Percentiles rank a stretch among this genome's conserved stretches.
Evolutionary conservation across 1,140 invertebrate species (phyloP).

Genomic region (Grapholita molesta): DNA sequence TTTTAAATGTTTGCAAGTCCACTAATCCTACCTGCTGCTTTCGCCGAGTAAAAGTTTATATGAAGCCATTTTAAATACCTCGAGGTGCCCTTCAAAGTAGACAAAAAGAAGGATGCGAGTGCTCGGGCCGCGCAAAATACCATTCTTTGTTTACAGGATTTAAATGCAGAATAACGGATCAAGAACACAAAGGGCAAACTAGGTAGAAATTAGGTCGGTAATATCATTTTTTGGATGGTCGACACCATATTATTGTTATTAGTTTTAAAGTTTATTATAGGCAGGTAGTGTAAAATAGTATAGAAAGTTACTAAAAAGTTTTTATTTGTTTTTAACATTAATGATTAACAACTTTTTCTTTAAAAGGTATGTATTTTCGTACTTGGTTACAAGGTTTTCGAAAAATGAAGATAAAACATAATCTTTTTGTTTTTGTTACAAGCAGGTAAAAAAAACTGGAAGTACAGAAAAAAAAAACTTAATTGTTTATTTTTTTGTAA

Average conservation of each 20-base stretch:
- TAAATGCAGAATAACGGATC: background rate
- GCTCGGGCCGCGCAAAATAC: background rate
- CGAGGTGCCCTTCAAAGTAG: slow-evolving; percentile 1
- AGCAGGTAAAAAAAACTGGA: too few relatives aligned
- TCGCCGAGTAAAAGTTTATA: background rate
- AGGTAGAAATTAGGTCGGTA: background rate
- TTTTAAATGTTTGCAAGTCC: background rate
- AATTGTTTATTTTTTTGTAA: too few relatives aligned
- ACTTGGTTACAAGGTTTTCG: too few relatives aligned
- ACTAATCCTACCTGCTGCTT: background rate
- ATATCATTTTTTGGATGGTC: background rate
- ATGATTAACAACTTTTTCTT: too few relatives aligned
- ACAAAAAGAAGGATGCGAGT: slow-evolving; percentile 1
- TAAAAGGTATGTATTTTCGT: too few relatives aligned
- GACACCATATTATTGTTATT: background rate
- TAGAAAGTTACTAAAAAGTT: too few relatives aligned
- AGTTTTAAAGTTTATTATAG: background rate
- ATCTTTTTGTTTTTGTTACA: too few relatives aligned
- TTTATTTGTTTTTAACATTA: too few relatives aligned
- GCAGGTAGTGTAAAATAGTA: too few relatives aligned
- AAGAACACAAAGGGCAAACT: background rate
- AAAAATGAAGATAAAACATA: too few relatives aligned
- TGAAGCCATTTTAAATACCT: background rate
- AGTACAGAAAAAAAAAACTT: too few relatives aligned
- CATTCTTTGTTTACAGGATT: background rate